Base-by-base conservation (phyloP, 2,797 vertebrate genomes). In the Ctenopoma multispine region DNA sequence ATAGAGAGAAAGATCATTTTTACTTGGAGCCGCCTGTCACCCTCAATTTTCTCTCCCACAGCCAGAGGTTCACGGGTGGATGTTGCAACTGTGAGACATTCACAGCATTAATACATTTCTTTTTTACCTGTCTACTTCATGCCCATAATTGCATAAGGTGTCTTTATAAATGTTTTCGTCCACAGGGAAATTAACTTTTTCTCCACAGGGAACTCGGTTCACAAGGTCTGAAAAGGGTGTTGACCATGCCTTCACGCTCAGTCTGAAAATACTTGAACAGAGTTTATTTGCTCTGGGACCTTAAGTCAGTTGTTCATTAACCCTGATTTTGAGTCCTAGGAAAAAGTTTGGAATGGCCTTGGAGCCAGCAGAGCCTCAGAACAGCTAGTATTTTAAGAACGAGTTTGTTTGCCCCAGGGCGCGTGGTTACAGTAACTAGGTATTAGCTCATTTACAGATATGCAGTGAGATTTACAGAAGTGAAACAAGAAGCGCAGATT, bases 401-500 rank as follows among this genome's bases (percentile, higher is more conserved):
- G 1, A 9, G 31, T 78, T 59, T 86, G 71, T 86, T 90, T 88
- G 77, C 80, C 70, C 61, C 34, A 12, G 51, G 64, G 70, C 70
- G 72, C 79, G 56, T 86, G 50, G 88, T 84, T 80, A 84, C 82
- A 17, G 86, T 88, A 72, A 83, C 86, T 63, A 82, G 12, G 64
- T 59, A 77, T 75, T 53, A 63, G 36, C 55, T 86, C 43, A 79
- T 87, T 84, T 87, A 77, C 79, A 84, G 65, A 72, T 83, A 70
- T 61, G 24, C 20, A 79, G 10, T 23, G 20, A 24, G 43, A 15
- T 85, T 85, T 87, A 61, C 71, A 85, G 87, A 90, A 91, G 87
- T 84, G 88, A 90, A 93, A 93, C 75, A 7, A 85, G 86, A 87
- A 91, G 81, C 75, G 41, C 31, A 15, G 44, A 65, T 64, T 71